A percentile compares a stretch with the other conserved stretches of the same genome.
phyloP scores from a whole-genome alignment of 2,888 invertebrate species.

The Amiota mariae region DNA sequence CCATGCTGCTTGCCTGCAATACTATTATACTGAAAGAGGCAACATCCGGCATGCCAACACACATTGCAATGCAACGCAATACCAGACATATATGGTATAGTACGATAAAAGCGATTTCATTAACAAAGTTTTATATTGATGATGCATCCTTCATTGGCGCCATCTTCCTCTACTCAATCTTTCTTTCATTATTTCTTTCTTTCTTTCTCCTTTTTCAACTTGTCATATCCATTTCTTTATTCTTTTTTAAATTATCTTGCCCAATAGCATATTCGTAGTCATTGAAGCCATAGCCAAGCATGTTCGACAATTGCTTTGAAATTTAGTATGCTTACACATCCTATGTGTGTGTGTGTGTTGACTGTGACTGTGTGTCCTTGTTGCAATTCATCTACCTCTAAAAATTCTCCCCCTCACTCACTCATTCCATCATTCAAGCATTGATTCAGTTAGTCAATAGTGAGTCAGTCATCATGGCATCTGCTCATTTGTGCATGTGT shows the following conservation, averaged over 20 bases:
- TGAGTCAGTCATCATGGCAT: conserved; percentile 22
- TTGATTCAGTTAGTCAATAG: not conserved
- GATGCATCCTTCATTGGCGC: conserved; percentile 54
- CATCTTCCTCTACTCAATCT: conserved; percentile 21
- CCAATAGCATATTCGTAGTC: not conserved
- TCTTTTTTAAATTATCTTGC: not conserved
- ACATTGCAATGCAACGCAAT: not conserved
- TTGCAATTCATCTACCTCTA: conserved; percentile 29
- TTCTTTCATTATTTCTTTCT: conserved; percentile 2
- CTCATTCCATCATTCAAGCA: not conserved
- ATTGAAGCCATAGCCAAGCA: not conserved
- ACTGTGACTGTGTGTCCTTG: no score
- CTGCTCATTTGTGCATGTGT: conserved; percentile 44
- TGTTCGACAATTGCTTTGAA: not conserved
- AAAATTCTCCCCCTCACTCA: not conserved
- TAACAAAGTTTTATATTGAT: conserved; percentile 66
- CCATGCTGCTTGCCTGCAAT: not conserved
- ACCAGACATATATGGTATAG: not conserved
- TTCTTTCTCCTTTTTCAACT: not conserved
- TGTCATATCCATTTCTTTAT: not conserved
- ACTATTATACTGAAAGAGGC: not conserved
- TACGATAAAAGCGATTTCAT: conserved; percentile 58
- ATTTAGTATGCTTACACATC: not conserved
- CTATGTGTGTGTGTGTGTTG: not conserved
- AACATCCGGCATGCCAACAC: not conserved